A percentile compares a stretch with the other conserved stretches of the same genome.
Evolutionary conservation across 2,797 vertebrate species (phyloP).

Genomic region (Myoxocephalus aenaeus): DNA sequence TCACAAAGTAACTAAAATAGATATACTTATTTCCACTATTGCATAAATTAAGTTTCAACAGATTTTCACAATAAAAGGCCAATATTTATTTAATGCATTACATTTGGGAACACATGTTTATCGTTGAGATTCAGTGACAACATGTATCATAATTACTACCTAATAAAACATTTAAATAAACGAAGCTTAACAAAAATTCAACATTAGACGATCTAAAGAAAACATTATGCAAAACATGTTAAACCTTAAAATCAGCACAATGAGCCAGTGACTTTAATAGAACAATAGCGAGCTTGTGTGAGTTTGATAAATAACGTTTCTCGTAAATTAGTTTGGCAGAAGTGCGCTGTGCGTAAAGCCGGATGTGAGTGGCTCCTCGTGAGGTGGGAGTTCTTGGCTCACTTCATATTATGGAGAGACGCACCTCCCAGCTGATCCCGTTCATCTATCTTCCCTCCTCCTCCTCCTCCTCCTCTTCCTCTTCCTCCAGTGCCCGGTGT

Average conservation of each 20-base stretch:
- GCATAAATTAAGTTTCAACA: neutral
- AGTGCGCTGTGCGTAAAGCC: conserved; percentile 45
- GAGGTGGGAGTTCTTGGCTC: conserved; percentile 54
- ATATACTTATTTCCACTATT: neutral
- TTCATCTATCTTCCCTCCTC: conserved; percentile 34
- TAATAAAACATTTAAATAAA: neutral
- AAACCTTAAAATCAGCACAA: neutral
- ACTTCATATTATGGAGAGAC: conserved; percentile 52
- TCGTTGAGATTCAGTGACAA: neutral
- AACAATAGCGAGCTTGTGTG: neutral
- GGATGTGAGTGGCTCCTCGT: conserved; percentile 53
- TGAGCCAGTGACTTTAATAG: neutral
- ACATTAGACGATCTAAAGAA: neutral
- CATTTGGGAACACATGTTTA: neutral
- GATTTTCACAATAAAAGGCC: neutral
- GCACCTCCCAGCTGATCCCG: conserved; percentile 67
- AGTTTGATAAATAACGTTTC: neutral
- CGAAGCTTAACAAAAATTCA: neutral
- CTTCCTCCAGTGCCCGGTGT: conserved; percentile 21
- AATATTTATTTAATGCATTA: neutral
- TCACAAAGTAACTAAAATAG: neutral
- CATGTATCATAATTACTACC: neutral
- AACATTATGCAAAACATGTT: neutral
- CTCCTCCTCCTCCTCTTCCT: conserved; percentile 3
- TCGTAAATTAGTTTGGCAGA: conserved; percentile 46